Conservation (phyloP, 2,888 invertebrate genomes). For the Pseudococcus viburni region DNA sequence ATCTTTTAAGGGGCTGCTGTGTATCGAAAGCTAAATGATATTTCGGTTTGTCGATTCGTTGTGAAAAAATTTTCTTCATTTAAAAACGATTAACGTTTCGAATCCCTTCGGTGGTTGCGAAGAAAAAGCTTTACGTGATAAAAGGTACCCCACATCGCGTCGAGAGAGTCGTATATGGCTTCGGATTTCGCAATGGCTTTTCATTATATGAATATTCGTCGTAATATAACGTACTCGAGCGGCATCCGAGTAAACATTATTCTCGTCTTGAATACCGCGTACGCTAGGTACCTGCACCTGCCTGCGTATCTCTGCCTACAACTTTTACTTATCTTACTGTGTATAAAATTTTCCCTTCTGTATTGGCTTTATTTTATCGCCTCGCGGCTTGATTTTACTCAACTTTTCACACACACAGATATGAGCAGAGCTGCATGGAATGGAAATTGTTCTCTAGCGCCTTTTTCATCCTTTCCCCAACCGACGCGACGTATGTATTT, state of each 20-base stretch:
- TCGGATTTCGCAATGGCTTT: background rate
- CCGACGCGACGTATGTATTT: background rate
- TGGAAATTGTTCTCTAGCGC: background rate
- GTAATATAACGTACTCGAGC: conserved; percentile 25
- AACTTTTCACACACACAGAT: conserved; percentile 19
- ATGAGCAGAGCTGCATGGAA: background rate
- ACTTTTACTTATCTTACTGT: conserved; percentile 14
- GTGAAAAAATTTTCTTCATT: background rate
- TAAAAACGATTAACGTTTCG: conserved; percentile 20
- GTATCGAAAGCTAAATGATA: background rate
- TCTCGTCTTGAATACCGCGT: background rate
- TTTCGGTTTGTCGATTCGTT: background rate
- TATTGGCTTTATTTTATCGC: conserved; percentile 49
- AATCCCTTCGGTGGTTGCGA: background rate
- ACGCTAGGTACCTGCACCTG: background rate
- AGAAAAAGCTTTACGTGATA: background rate
- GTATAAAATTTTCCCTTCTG: conserved; percentile 33
- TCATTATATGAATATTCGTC: conserved; percentile 21
- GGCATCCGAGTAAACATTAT: conserved; percentile 34
- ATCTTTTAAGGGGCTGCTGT: background rate
- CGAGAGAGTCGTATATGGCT: too few relatives aligned
- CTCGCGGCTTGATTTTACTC: conserved; percentile 14
- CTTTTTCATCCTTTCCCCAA: background rate
- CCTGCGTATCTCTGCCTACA: background rate
- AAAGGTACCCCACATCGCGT: background rate